Conservation (phyloP, 1,140 invertebrate genomes). For the Drosophila nebulosa region DNA sequence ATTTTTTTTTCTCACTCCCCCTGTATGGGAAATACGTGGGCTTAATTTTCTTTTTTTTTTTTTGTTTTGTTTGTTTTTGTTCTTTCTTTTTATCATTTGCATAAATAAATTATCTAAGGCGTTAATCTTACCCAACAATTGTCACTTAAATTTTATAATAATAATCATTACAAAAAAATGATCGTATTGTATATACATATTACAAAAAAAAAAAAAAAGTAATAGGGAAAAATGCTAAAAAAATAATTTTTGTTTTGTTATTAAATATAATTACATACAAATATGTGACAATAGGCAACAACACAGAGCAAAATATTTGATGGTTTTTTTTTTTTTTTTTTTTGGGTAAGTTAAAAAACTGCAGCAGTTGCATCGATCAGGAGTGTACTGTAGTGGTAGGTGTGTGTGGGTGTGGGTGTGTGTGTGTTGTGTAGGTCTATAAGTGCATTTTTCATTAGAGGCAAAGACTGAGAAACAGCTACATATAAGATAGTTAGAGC, state of each 20-base stretch:
- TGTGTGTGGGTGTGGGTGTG: slow-evolving; percentile 24
- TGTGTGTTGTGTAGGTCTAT: slow-evolving; percentile 15
- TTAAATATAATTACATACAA: slow-evolving; percentile 30
- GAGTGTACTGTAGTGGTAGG: slow-evolving; percentile 16
- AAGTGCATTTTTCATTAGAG: slow-evolving; percentile 38
- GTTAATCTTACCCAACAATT: slow-evolving; percentile 36
- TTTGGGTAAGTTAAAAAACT: not conserved
- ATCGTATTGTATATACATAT: slow-evolving; percentile 3
- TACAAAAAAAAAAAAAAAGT: not conserved
- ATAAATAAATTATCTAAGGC: slow-evolving; percentile 45
- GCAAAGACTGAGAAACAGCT: slow-evolving; percentile 31
- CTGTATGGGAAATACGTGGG: not conserved
- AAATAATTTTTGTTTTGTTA: slow-evolving; percentile 4
- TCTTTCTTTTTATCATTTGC: not conserved
- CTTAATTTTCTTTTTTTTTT: not conserved
- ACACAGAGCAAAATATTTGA: slow-evolving; percentile 63
- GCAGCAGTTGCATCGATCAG: slow-evolving; percentile 38
- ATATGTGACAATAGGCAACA: slow-evolving; percentile 75
- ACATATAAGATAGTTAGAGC: not conserved
- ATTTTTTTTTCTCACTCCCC: not conserved
- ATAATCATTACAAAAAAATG: slow-evolving; percentile 6
- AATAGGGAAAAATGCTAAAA: not conserved
- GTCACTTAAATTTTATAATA: slow-evolving; percentile 30
- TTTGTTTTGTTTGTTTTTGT: not conserved
- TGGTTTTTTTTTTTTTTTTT: not conserved